These are phyloP conservation scores for Butorides virescens DNA, from an alignment of 2,113 vertebrate species.

Conservation along the genomic window DNA sequence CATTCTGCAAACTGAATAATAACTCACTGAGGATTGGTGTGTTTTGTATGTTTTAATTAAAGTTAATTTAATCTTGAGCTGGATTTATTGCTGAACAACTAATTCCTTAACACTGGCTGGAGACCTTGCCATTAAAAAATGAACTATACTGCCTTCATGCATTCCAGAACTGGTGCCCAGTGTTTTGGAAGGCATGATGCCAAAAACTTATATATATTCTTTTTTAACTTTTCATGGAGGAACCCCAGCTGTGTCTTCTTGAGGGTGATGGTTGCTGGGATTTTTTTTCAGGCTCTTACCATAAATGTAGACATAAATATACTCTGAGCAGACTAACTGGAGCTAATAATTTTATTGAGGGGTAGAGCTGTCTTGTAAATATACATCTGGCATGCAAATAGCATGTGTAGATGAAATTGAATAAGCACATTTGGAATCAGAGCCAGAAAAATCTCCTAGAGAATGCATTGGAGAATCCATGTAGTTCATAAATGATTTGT, in stretches of 20 bases:
- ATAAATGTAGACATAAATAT: conserved; percentile 15
- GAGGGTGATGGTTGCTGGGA: neutral
- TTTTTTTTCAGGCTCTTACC: neutral
- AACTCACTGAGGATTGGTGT: neutral
- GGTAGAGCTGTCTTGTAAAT: conserved; percentile 30
- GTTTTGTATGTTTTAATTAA: conserved; percentile 54
- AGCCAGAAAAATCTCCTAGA: conserved; percentile 1
- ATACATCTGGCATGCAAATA: conserved; percentile 27
- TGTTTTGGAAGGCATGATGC: conserved; percentile 48
- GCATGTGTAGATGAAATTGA: conserved; percentile 1
- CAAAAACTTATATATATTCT: neutral
- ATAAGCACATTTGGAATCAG: neutral
- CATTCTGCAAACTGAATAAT: neutral
- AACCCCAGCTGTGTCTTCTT: conserved; percentile 21
- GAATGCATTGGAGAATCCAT: neutral
- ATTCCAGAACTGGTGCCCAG: conserved; percentile 34
- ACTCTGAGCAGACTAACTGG: neutral
- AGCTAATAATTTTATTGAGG: conserved; percentile 48
- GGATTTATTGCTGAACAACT: conserved; percentile 34
- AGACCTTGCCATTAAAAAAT: conserved; percentile 6
- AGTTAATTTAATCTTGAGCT: conserved; percentile 35
- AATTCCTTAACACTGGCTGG: conserved; percentile 19
- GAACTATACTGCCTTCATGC: neutral
- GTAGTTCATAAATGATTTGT: neutral
- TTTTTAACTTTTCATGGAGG: neutral